Evolutionary conservation across 2,888 invertebrate species (phyloP).

Genomic region (Pyrocoelia pectoralis): DNA sequence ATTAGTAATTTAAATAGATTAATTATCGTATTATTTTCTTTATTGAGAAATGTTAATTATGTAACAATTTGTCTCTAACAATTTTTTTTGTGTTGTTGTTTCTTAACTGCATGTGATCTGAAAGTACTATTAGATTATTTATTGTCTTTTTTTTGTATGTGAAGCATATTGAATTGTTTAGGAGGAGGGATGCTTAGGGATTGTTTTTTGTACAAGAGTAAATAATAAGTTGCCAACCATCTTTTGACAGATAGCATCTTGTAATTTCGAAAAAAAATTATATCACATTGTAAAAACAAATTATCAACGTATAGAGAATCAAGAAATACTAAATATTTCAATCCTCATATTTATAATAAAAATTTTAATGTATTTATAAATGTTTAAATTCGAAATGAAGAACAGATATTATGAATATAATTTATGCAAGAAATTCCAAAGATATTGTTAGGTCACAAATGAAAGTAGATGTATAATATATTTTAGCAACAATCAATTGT

Average conservation of each 20-base stretch:
- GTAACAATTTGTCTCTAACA: constrained; percentile 4
- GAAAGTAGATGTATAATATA: constrained; percentile 36
- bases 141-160: constrained; percentile 21
- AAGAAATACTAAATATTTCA: constrained; percentile 25
- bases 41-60: constrained; percentile 5
- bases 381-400: constrained; percentile 21
- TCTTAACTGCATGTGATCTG: constrained; percentile 30
- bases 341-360: constrained; percentile 21
- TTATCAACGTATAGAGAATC: constrained; percentile 15
- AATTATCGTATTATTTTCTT: constrained; percentile 14
- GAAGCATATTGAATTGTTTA: constrained; percentile 22
- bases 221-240: constrained; percentile 18
- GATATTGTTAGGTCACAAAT: constrained; percentile 28
- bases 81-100: neutral
- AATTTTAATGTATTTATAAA: constrained; percentile 27
- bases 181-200: constrained; percentile 13
- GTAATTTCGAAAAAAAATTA: constrained; percentile 22
- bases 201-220: constrained; percentile 10
- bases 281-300: constrained; percentile 18
- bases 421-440: constrained; percentile 30
- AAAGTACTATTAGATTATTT: constrained; percentile 25
- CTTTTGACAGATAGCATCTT: constrained; percentile 16
- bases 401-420: constrained; percentile 3
- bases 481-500: constrained; percentile 44
- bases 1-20: constrained; percentile 19